A percentile compares a stretch with the other conserved stretches of the same genome.
Evolutionary conservation across 2,797 vertebrate species (phyloP).

Genomic region (Pangasius krempfi): DNA sequence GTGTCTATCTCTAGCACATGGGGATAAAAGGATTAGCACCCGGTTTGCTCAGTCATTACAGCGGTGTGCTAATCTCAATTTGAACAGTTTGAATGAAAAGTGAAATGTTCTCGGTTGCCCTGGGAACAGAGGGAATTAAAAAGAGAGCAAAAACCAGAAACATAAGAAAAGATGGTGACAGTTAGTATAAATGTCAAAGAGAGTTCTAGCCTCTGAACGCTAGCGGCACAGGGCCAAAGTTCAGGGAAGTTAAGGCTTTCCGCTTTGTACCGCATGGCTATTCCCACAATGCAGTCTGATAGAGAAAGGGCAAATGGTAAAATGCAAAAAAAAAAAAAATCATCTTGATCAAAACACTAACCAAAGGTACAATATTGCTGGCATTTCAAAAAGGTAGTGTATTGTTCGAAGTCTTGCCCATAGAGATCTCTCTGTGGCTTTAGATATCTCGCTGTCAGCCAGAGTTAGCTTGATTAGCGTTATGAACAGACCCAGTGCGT

Average conservation of each 20-base stretch:
- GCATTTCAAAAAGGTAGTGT: slow-evolving; percentile 52
- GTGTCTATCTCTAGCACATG: not conserved
- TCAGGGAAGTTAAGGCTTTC: slow-evolving; percentile 36
- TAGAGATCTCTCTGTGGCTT: slow-evolving; percentile 39
- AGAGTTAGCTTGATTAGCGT: slow-evolving; percentile 54
- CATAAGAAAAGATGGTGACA: slow-evolving; percentile 29
- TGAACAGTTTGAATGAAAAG: not conserved
- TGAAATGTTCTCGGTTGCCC: slow-evolving; percentile 16
- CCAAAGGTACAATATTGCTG: slow-evolving; percentile 50
- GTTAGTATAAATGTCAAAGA: slow-evolving; percentile 52
- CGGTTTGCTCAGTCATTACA: slow-evolving; percentile 20
- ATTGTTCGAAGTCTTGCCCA: slow-evolving; percentile 48
- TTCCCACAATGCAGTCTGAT: slow-evolving; percentile 31
- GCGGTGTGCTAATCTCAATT: not conserved
- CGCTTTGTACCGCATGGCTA: not conserved
- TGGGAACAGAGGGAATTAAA: slow-evolving; percentile 19
- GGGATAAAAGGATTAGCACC: slow-evolving; percentile 21
- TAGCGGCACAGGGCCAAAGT: slow-evolving; percentile 37
- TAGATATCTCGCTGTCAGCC: slow-evolving; percentile 53
- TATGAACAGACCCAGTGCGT: slow-evolving; percentile 49
- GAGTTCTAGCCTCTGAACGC: slow-evolving; percentile 47
- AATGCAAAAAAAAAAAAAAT: slow-evolving; percentile 29
- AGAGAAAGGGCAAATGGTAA: slow-evolving; percentile 53
- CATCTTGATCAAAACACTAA: slow-evolving; percentile 53
- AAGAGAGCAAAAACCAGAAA: slow-evolving; percentile 1